Evolutionary conservation across 1,140 invertebrate species (phyloP).

Genomic region (Polypedilum pembai): DNA sequence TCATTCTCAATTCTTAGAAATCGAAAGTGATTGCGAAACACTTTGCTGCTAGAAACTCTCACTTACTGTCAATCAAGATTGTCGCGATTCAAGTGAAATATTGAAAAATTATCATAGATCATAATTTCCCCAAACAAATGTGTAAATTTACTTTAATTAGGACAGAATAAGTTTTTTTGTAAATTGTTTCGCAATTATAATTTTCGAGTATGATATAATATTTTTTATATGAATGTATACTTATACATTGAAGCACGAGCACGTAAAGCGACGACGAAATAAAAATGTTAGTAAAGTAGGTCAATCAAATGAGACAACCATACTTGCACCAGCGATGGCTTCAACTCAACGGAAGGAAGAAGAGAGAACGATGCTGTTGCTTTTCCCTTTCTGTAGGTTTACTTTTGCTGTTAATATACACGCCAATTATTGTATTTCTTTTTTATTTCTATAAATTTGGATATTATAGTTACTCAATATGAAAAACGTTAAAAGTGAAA

Average conservation of each 20-base stretch:
- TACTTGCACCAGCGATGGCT: constrained; percentile 21
- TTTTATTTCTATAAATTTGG: constrained; percentile 13
- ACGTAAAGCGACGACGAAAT: constrained; percentile 25
- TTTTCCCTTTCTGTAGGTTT: constrained; percentile 13
- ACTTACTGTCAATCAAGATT: too few relatives aligned
- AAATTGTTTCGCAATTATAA: constrained; percentile 22
- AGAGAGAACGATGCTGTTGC: constrained; percentile 26
- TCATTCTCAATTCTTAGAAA: background rate
- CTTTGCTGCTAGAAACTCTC: too few relatives aligned
- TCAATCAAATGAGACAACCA: constrained; percentile 27
- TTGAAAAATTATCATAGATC: too few relatives aligned
- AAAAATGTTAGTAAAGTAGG: constrained; percentile 20
- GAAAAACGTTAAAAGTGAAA: constrained; percentile 4
- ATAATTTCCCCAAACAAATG: background rate
- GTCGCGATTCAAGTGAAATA: too few relatives aligned
- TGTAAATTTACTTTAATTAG: background rate
- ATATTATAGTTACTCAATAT: constrained; percentile 4
- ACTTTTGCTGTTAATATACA: background rate
- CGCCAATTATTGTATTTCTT: background rate
- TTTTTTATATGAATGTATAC: background rate
- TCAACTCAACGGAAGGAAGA: constrained; percentile 14
- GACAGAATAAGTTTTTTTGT: background rate
- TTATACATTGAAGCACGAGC: background rate
- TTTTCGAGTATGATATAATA: constrained; percentile 25
- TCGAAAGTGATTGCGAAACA: too few relatives aligned